Percentiles rank a stretch among this genome's conserved stretches.
These are phyloP conservation scores for Oncorhynchus keta DNA, from an alignment of 2,113 vertebrate species.

Conservation along the genomic window DNA sequence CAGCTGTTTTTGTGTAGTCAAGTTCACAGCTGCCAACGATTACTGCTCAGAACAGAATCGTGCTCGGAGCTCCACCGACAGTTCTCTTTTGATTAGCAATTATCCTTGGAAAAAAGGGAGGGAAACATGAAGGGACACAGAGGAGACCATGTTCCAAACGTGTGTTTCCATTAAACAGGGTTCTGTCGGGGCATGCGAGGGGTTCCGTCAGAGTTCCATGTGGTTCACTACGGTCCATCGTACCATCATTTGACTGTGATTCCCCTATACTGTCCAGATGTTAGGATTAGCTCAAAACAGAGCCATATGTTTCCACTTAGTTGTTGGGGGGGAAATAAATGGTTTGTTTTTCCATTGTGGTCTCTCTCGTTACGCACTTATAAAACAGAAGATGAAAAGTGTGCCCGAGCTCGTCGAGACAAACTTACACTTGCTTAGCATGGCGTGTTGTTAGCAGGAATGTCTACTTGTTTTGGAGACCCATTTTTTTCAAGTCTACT, in stretches of 20 bases:
- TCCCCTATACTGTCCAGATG: slow-evolving; percentile 67
- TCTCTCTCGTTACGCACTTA: slow-evolving; percentile 72
- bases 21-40: slow-evolving; percentile 66
- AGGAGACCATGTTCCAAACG: slow-evolving; percentile 51
- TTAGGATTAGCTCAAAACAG: slow-evolving; percentile 58
- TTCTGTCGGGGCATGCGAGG: slow-evolving; percentile 42
- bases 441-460: slow-evolving; percentile 53
- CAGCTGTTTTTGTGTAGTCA: slow-evolving; percentile 60
- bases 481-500: slow-evolving; percentile 44
- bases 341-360: slow-evolving; percentile 76
- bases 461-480: slow-evolving; percentile 58
- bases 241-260: slow-evolving; percentile 65
- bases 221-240: slow-evolving; percentile 57
- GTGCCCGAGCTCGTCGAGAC: slow-evolving; percentile 51
- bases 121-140: slow-evolving; percentile 43
- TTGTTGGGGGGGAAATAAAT: slow-evolving; percentile 68
- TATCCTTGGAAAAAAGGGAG: slow-evolving; percentile 48
- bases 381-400: slow-evolving; percentile 74
- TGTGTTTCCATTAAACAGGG: slow-evolving; percentile 58
- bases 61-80: slow-evolving; percentile 50
- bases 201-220: slow-evolving; percentile 51
- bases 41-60: slow-evolving; percentile 51
- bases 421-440: slow-evolving; percentile 60
- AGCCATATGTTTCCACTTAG: background rate
- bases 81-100: slow-evolving; percentile 73